A percentile compares a stretch with the other conserved stretches of the same genome.
phyloP scores from a whole-genome alignment of 2,797 vertebrate genomes.

The Takifugu rubripes region DNA sequence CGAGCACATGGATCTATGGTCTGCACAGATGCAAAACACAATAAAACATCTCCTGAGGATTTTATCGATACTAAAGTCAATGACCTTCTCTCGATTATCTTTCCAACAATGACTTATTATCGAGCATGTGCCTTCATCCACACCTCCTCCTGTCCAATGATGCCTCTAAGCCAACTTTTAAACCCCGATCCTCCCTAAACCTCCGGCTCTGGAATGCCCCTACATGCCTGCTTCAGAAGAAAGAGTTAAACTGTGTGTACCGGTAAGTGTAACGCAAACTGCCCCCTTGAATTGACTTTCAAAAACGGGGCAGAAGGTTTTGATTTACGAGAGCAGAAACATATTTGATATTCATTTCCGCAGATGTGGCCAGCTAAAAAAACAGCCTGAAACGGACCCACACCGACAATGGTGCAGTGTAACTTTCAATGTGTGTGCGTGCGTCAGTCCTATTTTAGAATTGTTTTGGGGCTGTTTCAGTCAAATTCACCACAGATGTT shows the following conservation, averaged over 20 bases:
- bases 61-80: background rate
- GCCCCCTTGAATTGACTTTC: constrained; percentile 59
- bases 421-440: constrained; percentile 50
- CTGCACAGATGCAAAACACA: background rate
- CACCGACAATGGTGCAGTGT: constrained; percentile 69
- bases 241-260: constrained; percentile 48
- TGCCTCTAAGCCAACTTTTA: background rate
- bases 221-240: constrained; percentile 46
- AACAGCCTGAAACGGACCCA: constrained; percentile 71
- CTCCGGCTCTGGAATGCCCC: constrained; percentile 32
- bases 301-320: constrained; percentile 65
- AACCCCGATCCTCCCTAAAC: constrained; percentile 16
- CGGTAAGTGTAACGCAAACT: constrained; percentile 58
- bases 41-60: background rate
- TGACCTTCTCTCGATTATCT: too few species aligned
- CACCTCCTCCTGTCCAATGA: constrained; percentile 15
- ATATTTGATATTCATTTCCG: constrained; percentile 80
- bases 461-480: constrained; percentile 68
- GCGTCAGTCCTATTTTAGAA: constrained; percentile 76
- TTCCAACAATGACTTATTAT: background rate
- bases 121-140: background rate
- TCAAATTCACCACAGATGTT: constrained; percentile 71
- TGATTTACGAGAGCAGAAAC: constrained; percentile 76
- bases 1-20: background rate
- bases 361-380: constrained; percentile 74